These are phyloP conservation scores for Bellardia bayeri DNA, from an alignment of 2,888 invertebrate species.

Conservation along the genomic window DNA sequence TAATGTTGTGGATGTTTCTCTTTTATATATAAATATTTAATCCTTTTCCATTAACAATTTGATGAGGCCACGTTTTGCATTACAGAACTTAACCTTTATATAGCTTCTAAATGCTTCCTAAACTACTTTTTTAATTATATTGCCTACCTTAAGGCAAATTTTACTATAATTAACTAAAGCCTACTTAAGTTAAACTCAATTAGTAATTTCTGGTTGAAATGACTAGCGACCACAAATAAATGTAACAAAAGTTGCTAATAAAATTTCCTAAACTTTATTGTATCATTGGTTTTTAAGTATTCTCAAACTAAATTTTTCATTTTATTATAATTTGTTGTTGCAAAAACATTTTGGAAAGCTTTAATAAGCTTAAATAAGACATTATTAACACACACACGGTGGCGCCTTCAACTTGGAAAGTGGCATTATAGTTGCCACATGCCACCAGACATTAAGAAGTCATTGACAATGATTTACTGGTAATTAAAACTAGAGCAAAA, in stretches of 20 bases:
- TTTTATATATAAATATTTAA: too few species aligned
- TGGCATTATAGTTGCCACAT: constrained; percentile 45
- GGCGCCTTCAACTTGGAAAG: background rate
- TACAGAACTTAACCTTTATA: too few species aligned
- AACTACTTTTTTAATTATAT: background rate
- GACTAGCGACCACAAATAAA: background rate
- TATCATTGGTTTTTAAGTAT: too few species aligned
- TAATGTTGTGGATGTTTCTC: too few species aligned
- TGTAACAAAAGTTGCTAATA: background rate
- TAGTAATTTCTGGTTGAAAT: background rate
- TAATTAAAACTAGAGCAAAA: constrained; percentile 67
- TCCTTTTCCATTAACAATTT: background rate
- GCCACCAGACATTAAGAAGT: constrained; percentile 68
- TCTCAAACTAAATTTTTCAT: too few species aligned
- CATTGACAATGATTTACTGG: constrained; percentile 70
- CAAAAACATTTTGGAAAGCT: background rate
- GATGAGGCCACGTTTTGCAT: too few species aligned
- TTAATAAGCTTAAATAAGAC: constrained; percentile 5
- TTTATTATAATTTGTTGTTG: background rate
- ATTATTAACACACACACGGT: constrained; percentile 8
- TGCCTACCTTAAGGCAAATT: background rate
- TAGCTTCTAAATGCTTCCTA: background rate
- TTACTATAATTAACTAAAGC: background rate
- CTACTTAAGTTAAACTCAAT: background rate
- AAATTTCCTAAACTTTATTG: too few species aligned